Evolutionary conservation across 35 echinoderm and acorn worm genomes (phyloP), one percentile per base, ranked within the genome.

Genomic region (Apostichopus californicus): DNA sequence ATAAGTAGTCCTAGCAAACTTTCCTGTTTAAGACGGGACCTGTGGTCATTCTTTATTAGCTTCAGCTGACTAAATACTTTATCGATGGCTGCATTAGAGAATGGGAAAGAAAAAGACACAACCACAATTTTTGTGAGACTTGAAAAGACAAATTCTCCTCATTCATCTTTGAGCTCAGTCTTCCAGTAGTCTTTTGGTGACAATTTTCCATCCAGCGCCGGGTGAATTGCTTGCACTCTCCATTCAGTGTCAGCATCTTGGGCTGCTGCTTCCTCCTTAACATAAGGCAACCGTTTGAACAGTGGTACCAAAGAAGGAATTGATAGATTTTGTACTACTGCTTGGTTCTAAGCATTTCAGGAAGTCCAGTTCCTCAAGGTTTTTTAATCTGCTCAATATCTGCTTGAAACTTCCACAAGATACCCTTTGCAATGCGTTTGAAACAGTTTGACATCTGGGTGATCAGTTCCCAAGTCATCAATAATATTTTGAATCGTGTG

Each of bases 1-100:
- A 60, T 8, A n/a, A 91, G 34, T 26, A 91, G 55, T 9, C 54
- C 90, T 54, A 92, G 80, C 18, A 86, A 71, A 56, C 91, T 92
- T 24, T 92, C 91, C 60, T 92, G 57, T 53, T 92, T 85, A 4
- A 85, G 91, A 2, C 9, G 14, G 1, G 80, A 54, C 79, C 80
- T 85, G 34, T 86, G 80, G 34, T 92, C 79, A 85, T 85, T 86
- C 24, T 92, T 92, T 52, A 92, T 92, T 9, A 92, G 79, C 34
- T 92, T 92, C 1, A 85, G 80, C 64, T 92, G 79, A 73, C 58
- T 85, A 65, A 92, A 92, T 14, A 92, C 58, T 63, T 79, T 92
- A 9, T 92, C 79, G 2, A 86, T 11, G 46, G 79, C 23, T 60
- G 80, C 56, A 86, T 92, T 92, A 5, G 91, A 92, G 66, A 66